phyloP scores from a whole-genome alignment of 2,888 invertebrate species.

The Troides aeacus region DNA sequence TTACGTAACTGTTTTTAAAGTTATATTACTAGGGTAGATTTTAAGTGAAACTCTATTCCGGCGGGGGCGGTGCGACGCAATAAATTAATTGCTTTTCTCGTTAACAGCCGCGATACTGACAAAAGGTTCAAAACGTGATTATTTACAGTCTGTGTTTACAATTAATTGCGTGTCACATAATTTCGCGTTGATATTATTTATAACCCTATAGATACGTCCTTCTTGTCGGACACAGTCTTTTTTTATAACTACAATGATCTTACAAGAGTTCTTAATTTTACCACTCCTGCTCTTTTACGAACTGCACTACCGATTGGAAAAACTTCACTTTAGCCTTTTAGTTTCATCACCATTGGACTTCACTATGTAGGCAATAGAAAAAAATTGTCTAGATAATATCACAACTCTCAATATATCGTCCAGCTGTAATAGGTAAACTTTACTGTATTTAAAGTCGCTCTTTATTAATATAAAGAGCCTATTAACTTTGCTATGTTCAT shows the following conservation, averaged over 20 bases:
- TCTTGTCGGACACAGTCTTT: not conserved
- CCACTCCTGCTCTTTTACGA: not conserved
- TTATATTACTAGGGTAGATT: not conserved
- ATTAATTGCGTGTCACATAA: conserved; percentile 18
- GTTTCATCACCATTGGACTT: no score
- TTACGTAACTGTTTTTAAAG: not conserved
- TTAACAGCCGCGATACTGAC: conserved; percentile 23
- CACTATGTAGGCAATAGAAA: no score
- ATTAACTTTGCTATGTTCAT: no score
- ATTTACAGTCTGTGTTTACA: conserved; percentile 24
- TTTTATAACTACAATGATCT: not conserved
- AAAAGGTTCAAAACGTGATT: conserved; percentile 24
- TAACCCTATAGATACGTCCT: not conserved
- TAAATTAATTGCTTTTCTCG: conserved; percentile 33
- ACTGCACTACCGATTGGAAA: no score
- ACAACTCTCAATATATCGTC: no score
- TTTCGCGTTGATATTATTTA: conserved; percentile 9
- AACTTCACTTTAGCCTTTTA: no score
- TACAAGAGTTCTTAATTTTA: not conserved
- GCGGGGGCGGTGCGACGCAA: conserved; percentile 6
- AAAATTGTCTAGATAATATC: no score
- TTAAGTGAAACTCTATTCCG: conserved; percentile 12
- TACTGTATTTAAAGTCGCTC: no score
- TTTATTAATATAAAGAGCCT: no score
- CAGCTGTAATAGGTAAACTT: no score